Evolutionary conservation across 35 echinoderm and acorn worm genomes (phyloP).

Genomic region (Lytechinus pictus): DNA sequence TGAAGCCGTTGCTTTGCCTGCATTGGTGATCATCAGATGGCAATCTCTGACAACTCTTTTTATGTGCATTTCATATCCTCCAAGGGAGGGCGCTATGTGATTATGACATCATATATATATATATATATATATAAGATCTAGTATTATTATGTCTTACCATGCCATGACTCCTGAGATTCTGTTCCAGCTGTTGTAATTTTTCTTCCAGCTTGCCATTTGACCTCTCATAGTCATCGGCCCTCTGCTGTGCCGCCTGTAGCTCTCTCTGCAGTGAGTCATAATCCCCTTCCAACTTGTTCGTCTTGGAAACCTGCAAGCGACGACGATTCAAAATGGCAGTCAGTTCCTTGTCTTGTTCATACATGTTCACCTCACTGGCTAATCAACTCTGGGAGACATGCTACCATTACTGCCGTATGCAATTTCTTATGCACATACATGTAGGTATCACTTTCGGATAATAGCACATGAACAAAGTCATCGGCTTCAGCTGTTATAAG

Average conservation of each 20-base stretch:
- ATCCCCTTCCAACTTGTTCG: slow-evolving; percentile 45
- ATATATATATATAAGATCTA: no score
- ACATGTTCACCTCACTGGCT: background rate
- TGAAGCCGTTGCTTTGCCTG: no score
- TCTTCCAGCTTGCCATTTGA: slow-evolving; percentile 65
- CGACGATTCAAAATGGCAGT: background rate
- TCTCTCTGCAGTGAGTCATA: slow-evolving; percentile 58
- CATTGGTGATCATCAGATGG: no score
- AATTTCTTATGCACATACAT: no score
- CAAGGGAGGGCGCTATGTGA: no score
- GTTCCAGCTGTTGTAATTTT: slow-evolving; percentile 67
- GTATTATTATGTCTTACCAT: slow-evolving; percentile 57
- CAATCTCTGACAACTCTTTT: no score
- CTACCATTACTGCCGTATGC: no score
- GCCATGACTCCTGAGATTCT: slow-evolving; percentile 45
- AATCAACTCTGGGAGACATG: background rate
- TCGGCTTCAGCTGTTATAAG: no score
- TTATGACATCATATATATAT: no score
- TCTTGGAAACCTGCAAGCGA: background rate
- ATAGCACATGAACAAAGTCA: no score
- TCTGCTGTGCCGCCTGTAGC: slow-evolving; percentile 64
- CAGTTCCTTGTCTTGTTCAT: background rate
- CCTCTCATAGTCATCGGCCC: slow-evolving; percentile 69
- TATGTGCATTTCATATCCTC: no score
- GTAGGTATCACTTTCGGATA: no score